These are phyloP conservation scores for Halcyon leucocephala DNA, from an alignment of 2,797 vertebrate species.

Conservation along the genomic window DNA sequence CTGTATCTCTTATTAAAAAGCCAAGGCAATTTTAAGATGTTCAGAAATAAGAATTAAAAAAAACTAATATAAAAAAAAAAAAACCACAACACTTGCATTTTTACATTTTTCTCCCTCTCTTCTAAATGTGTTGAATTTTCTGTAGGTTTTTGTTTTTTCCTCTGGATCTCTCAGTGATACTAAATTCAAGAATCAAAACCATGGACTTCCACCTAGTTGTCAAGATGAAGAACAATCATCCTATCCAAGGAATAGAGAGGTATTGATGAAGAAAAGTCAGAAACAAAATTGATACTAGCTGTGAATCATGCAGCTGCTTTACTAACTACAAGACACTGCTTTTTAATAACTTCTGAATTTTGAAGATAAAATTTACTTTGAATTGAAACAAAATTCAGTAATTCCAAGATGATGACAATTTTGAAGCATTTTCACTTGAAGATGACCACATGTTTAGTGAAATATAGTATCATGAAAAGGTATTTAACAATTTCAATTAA, in stretches of 20 bases:
- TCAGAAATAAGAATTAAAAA: not conserved
- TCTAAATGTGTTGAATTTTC: not conserved
- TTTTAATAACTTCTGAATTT: not conserved
- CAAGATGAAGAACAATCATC: not conserved
- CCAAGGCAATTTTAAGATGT: not conserved
- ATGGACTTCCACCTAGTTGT: not conserved
- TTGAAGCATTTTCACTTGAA: not conserved
- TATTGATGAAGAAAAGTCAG: not conserved
- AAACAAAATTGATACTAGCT: not conserved
- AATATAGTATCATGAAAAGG: not conserved
- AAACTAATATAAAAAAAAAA: not conserved
- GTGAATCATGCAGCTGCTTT: not conserved
- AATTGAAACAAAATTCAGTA: not conserved
- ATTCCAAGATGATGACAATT: not conserved
- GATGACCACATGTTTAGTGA: not conserved
- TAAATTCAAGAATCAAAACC: not conserved
- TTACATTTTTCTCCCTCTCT: not conserved
- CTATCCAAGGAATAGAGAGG: not conserved
- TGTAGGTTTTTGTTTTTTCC: not conserved
- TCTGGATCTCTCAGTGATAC: not conserved
- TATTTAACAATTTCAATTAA: not conserved
- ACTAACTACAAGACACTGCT: not conserved
- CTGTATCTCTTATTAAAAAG: not conserved
- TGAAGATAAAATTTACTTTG: not conserved
- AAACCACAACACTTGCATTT: not conserved